Evolutionary conservation across 2,797 vertebrate genomes (phyloP).

Genomic region (Notamacropus eugenii): DNA sequence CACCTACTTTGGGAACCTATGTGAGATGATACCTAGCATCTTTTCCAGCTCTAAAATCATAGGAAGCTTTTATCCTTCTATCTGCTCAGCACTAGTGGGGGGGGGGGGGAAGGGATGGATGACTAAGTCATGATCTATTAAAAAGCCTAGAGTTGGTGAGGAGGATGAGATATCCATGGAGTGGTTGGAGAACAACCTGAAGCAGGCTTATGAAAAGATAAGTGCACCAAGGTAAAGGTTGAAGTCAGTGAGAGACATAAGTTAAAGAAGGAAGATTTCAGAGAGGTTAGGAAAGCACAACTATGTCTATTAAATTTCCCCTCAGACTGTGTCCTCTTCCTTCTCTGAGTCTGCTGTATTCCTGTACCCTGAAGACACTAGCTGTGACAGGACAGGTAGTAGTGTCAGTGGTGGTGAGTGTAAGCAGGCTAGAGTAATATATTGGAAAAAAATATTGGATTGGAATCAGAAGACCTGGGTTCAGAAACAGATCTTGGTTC

Average conservation of each 20-base stretch:
- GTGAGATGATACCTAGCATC: neutral
- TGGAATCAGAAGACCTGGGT: neutral
- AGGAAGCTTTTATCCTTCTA: neutral
- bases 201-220: neutral
- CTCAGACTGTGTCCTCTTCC: neutral
- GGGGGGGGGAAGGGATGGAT: neutral
- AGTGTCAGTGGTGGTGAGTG: neutral
- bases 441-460: neutral
- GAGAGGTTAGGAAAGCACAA: neutral
- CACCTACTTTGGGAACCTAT: too few relatives aligned
- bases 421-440: neutral
- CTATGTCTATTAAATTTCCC: neutral
- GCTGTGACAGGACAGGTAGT: neutral
- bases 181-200: neutral
- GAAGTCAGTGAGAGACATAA: neutral
- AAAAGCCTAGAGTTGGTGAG: accelerated
- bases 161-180: neutral
- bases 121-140: neutral
- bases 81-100: neutral
- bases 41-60: neutral
- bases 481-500: neutral
- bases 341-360: neutral
- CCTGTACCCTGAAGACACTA: neutral
- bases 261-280: neutral
- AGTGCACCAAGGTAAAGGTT: neutral